phyloP scores from a whole-genome alignment of 2,888 invertebrate species.

The Phengaris alcon region DNA sequence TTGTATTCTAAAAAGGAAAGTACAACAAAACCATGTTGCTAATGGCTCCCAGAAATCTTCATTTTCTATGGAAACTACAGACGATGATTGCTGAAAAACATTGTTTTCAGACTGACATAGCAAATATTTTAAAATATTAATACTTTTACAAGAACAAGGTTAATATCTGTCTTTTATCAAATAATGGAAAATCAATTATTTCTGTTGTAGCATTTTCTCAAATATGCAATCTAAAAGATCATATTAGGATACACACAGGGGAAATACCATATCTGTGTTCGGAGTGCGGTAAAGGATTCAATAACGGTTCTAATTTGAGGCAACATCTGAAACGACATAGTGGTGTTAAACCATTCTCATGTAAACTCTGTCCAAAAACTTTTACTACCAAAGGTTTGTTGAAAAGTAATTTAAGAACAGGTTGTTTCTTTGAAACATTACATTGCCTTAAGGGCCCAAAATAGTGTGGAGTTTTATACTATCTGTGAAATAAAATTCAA shows the following conservation, averaged over 20 bases:
- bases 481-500: no score
- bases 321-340: constrained; percentile 79
- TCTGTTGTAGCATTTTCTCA: constrained; percentile 70
- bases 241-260: constrained; percentile 74
- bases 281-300: constrained; percentile 77
- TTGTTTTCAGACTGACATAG: no score
- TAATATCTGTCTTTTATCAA: not conserved
- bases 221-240: constrained; percentile 76
- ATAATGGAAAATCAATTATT: not conserved
- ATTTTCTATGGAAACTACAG: no score
- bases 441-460: no score
- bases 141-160: no score
- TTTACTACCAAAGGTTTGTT: constrained; percentile 74
- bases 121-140: no score
- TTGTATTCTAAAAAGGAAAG: no score
- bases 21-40: no score
- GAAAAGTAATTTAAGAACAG: not conserved
- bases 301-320: constrained; percentile 76
- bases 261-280: constrained; percentile 79
- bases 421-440: not conserved
- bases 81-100: no score
- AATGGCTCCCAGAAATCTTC: no score
- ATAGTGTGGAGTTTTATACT: no score
- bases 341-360: constrained; percentile 74
- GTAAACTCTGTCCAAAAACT: constrained; percentile 77